Evolutionary conservation across 2,888 invertebrate genomes (phyloP), one percentile per base, ranked within the genome.

Genomic region (Eurois occulta): DNA sequence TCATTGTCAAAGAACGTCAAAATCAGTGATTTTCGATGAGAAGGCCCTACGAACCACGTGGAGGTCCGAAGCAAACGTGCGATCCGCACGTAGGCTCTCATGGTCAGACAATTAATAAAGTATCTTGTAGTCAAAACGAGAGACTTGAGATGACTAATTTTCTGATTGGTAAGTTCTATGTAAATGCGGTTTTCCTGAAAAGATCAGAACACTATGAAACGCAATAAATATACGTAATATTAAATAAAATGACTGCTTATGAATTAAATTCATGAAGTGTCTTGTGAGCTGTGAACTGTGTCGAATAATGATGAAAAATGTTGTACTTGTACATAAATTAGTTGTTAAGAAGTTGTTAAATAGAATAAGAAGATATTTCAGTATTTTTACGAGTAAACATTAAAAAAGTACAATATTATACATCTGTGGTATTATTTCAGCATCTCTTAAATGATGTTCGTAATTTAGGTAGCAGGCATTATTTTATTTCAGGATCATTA

Each of bases 311-410:
- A 80, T 35, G 3, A 62, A 68, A 21, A 62, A 69, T 79, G 72
- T 74, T 74, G 75, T 85, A 72, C 21, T 81, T 82, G 81, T 81
- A 80, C 62, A 81, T 80, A 81, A 72, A 62, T 60, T 81, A 81
- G 71, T 48, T 66, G 69, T 38, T 85, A 80, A 65, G 66, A 21
- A 52, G 43, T 80, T 85, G 71, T 85, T 81, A 60, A 43, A 58
- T 58, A 70, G 38, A 58, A 32, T 83, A 78, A 69, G 65, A 46
- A 18, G n/a, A 48, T 73, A 78, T 72, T 86, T 83, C 83, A 84
- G 83, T 84, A 84, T 84, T 84, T 86, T 83, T 84, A 70, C 75
- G 78, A 78, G 21, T 86, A 78, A 74, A 83, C 6, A 82, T 55
- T 71, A 72, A 71, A 77, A 86, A 78, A 67, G 60, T 75, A 73